phyloP scores from a whole-genome alignment of 1,140 invertebrate species.

The Drosophila ambigua region DNA sequence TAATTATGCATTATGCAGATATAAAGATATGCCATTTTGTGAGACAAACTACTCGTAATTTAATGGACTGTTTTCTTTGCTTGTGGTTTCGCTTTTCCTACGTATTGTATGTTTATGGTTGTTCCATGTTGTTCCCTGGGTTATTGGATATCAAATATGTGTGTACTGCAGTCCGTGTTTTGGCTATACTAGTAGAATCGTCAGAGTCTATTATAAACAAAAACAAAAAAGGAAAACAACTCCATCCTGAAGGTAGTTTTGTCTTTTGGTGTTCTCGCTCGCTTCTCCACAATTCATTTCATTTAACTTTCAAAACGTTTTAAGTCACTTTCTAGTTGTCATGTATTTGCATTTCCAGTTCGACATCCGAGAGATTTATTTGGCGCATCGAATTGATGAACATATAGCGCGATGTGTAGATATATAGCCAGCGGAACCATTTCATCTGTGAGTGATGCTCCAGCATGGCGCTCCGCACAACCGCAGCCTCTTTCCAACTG shows the following conservation, averaged over 20 bases:
- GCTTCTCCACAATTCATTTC: constrained; percentile 10
- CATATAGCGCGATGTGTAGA: constrained; percentile 95
- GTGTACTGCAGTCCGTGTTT: constrained; percentile 44
- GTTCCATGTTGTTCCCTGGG: constrained; percentile 60
- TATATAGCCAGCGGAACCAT: constrained; percentile 96
- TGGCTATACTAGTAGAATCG: constrained; percentile 71
- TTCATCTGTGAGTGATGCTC: constrained; percentile 94
- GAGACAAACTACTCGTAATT: constrained; percentile 33
- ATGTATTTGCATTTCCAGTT: constrained; percentile 90
- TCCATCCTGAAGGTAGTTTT: constrained; percentile 61
- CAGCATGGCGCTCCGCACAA: constrained; percentile 91
- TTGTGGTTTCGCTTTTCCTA: constrained; percentile 32
- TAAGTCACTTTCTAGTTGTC: constrained; percentile 80
- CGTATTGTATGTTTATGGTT: constrained; percentile 6
- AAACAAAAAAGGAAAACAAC: constrained; percentile 5
- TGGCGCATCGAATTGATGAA: constrained; percentile 93
- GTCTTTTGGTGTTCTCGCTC: constrained; percentile 68
- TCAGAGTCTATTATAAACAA: constrained; percentile 62
- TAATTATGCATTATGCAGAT: constrained; percentile 63
- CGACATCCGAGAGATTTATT: constrained; percentile 89
- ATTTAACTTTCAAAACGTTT: constrained; percentile 27
- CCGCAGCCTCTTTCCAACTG: constrained; percentile 85
- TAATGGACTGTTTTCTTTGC: constrained; percentile 45
- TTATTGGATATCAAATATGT: constrained; percentile 46
- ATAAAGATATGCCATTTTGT: constrained; percentile 66